Base-by-base conservation (phyloP, 2,888 invertebrate genomes). In the Metellina segmentata region DNA sequence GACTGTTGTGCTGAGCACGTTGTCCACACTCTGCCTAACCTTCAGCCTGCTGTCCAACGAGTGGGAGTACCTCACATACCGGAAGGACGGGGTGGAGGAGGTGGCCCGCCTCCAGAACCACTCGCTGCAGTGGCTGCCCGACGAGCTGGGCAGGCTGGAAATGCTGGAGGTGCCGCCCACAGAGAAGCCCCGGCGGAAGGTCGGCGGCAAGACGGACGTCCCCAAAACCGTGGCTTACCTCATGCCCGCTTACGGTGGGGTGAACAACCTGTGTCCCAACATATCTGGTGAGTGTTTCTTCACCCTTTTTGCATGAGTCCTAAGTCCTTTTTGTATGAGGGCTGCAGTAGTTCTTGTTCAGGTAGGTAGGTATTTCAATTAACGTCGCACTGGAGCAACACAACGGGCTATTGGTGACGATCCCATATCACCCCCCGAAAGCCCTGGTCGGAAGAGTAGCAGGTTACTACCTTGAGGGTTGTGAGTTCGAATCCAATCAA, bases 31-130 rank as follows among this genome's bases (percentile, higher is more conserved):
- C 70, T 93, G 94, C 87, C 91, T 94, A 81, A 90, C 93, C 20
- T 97, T 97, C 5, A 97, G 98, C 93, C 97, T 98, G 94, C 97
- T 98, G 97, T 97, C 97, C 92, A 97, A 98, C 94, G 97, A 98
- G 95, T 98, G 98, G 98, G 98, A 98, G 95, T 97, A 97, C 94
- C 97, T 98, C 93, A 96, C 96, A 91, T 98, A 98, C 97, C 97
- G 97, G 95, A 96, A 96, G 70, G 95, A 96, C 0, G 96, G 96
- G 69, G 95, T 97, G 52, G 74, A 89, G 11, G 81, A 85, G 34
- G 75, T 91, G 34, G 91, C 91, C 6, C 34, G 74, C 7, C 5
- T 53, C 16, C 85, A 87, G 19, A 88, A 91, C 77, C 91, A 91
- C 72, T 69, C 85, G 2, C 48, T 93, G 0, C 61, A 78, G 20